Base-by-base conservation (phyloP, 2,113 vertebrate genomes). In the Esox niger region DNA sequence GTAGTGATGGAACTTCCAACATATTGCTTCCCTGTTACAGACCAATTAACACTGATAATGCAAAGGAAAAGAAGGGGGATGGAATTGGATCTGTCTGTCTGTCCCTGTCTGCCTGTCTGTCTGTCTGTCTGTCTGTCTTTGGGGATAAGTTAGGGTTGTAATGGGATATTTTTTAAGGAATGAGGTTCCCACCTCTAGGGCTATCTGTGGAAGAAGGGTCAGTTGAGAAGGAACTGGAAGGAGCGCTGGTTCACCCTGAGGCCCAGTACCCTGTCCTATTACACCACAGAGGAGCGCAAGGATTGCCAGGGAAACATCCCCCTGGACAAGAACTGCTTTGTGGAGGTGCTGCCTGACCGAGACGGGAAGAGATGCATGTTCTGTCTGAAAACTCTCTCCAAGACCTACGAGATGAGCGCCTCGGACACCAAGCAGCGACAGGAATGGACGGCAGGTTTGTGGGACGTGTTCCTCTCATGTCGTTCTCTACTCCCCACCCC, bases 341-440 rank as follows among this genome's bases (percentile, higher is more conserved):
- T 98, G 83, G 95, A 98, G 95, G 89, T 96, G 68, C 82, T 98
- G 68, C 92, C 95, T 0, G 96, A 98, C 77, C 88, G 92, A 17
- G 97, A 98, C 15, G 96, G 97, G 54, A 97, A 96, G 82, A 93
- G 96, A 29, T 98, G 95, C 86, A 95, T 98, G 95, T 98, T 98
- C 88, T 98, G 95, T 1, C 91, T 98, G 71, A 98, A 98, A 87
- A 98, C 95, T 0, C 78, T 90, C 0, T 92, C 92, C 62, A 96
- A 96, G 82, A 95, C 94, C 0, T 95, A 96, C 1, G 97, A 98
- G 89, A 98, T 98, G 94, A 97, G 96, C 0, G 95, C 96, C 52
- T 95, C 96, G 0, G 96, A 98, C 91, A 97, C 95, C 33, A 95
- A 94, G 78, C 96, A 98, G 82, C 91, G 95, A 70, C 96, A 98